These are phyloP conservation scores for Drosophila neoperkinsi DNA, from an alignment of 2,888 invertebrate species.

Conservation along the genomic window DNA sequence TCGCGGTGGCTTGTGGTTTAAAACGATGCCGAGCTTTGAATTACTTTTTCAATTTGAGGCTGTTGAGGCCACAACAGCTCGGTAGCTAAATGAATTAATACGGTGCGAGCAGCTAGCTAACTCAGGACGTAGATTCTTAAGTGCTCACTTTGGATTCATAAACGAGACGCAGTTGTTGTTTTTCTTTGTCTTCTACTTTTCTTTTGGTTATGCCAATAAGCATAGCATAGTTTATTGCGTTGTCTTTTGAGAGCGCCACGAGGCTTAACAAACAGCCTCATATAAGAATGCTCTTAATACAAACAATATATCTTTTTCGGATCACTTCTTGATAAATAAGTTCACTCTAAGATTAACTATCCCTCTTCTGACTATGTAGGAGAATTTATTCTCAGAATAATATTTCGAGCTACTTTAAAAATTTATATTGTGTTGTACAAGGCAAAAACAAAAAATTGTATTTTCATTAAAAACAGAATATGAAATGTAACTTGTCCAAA, in stretches of 20 bases:
- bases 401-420: background rate
- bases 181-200: background rate
- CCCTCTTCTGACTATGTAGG: background rate
- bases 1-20: constrained; percentile 51
- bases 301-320: background rate
- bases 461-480: background rate
- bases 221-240: constrained; percentile 8
- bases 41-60: constrained; percentile 77
- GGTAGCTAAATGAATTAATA: constrained; percentile 75
- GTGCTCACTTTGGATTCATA: constrained; percentile 70
- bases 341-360: background rate
- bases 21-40: constrained; percentile 60
- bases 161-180: constrained; percentile 24
- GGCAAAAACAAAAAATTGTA: background rate
- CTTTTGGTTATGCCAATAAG: background rate
- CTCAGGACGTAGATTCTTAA: constrained; percentile 21
- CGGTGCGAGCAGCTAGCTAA: constrained; percentile 47
- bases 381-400: background rate
- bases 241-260: background rate
- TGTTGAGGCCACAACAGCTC: constrained; percentile 51
- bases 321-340: background rate
- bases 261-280: background rate
- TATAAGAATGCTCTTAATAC: background rate
- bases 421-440: background rate
- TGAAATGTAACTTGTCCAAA: background rate